Evolutionary conservation across 2,888 invertebrate species (phyloP), one percentile per base, ranked within the genome.

Genomic region (Hypomecis punctinalis): DNA sequence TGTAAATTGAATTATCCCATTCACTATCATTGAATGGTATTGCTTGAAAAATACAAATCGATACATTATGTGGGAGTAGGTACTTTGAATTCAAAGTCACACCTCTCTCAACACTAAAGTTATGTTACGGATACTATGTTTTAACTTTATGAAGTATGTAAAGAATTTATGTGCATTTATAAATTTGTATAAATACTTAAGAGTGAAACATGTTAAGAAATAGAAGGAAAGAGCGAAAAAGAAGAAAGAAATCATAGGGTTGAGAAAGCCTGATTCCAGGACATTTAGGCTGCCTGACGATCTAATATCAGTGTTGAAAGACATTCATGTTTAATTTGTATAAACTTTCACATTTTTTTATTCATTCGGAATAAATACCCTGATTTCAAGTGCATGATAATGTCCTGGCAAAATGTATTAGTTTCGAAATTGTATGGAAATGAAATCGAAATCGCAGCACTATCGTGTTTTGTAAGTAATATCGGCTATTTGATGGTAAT

Each of bases 1-100:
- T 81, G 81, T 83, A 83, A 85, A 84, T 83, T 80, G 80, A 76
- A 78, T 77, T 83, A 85, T 83, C 83, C 79, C 78, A 82, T 80
- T 70, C 73, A 65, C 33, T 61, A 75, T 76, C 71, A 69, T 77
- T 76, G 76, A 76, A 74, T 73, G 62, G 73, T 73, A 69, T 67
- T 67, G 65, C 73, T 73, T 69, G 66, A 71, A 66, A 55, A 61
- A 57, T 65, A 67, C 60, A 56, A 63, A 64, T 60, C 51, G 58
- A 42, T 33, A 23, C 47, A 48, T 49, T 48, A 13, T 51, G 40
- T 58, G 43, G 6, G 47, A 63, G 33, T n/a, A n/a, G n/a, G n/a
- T 48, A 48, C 45, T 63, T 52, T 61, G 67, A 67, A 67, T 66
- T 49, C 60, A 23, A 52, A 49, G 13, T 46, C 33, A 57, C 62